Base-by-base conservation (phyloP, 2,113 vertebrate species). In the Eolophus roseicapilla region DNA sequence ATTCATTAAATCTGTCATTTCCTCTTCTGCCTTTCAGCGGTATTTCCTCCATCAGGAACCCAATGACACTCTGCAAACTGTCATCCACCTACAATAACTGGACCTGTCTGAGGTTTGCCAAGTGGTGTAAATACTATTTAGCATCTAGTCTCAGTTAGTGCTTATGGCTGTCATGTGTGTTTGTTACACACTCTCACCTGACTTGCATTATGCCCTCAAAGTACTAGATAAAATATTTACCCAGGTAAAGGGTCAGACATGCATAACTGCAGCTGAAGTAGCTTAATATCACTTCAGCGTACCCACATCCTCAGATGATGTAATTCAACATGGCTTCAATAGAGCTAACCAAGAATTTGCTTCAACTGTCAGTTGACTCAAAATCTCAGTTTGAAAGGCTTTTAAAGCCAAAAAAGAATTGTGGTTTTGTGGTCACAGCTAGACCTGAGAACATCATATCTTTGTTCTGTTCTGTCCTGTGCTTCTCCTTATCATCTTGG, bases 11-110 rank as follows among this genome's bases (percentile, higher is more conserved):
- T 89, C 91, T 95, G 93, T 96, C 95, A 89, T 95, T 96, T 95
- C 96, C 91, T 85, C 81, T 84, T 85, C 94, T 89, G 94, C 94
- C 89, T 96, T 95, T 97, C 95, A 97, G 91, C 77, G 0, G 62
- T 25, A n/a, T 91, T 97, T 97, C 95, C 95, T 97, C 73, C 93
- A 95, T 96, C 93, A 82, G 84, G 81, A 95, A 76, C 74, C 93
- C 76, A 82, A 92, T 91, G 96, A 95, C 83, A 33, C n/a, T 71
- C 86, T 81, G 73, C 77, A 78, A 71, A 73, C 84, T 89, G 86
- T 87, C 83, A 93, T 87, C 94, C 83, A 89, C 83, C 91, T 89
- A 47, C 71, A 60, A 84, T 91, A 71, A 92, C 43, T 84, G 91
- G 81, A 76, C 86, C 74, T 62, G 24, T 52, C 77, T 31, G n/a